Base-by-base conservation (phyloP, 2,888 invertebrate genomes). In the Polyommatus icarus region DNA sequence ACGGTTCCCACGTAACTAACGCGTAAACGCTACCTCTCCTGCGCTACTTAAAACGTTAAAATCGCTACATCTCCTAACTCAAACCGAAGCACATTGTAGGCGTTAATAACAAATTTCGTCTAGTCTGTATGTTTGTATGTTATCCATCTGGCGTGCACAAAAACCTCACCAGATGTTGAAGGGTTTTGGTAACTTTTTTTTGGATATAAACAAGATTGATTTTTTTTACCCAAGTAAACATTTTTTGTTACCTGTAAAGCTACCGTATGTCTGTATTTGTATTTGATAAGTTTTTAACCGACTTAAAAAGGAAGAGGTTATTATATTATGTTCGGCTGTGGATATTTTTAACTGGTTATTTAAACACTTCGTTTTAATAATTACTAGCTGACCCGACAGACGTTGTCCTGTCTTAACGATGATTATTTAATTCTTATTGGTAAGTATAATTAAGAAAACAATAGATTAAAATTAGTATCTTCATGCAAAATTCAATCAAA, bases 91-190 rank as follows among this genome's bases (percentile, higher is more conserved):
- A 29, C 20, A 15, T 12, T 67, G 67, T 67, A 29, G 67, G 67
- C 67, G 67, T 32, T 29, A 67, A 20, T 67, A 67, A 67, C 29
- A 15, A 54, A 67, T 29, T 67, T 15, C 7, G 67, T 67, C 67
- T 67, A 32, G 67, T 67, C 67, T 67, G 67, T 67, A 18, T 29
- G 67, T 67, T 67, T 67, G 15, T 67, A 67, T 67, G 67, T 67
- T 32, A 67, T 67, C 29, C 67, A 67, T 67, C 67, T 67, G 67
- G 67, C 29, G 67, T 15, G 15, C 0, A 54, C 54, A 54, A 54
- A 54, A 54, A 54, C 18, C 18, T 54, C 54, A 18, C 18, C 54
- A 54, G 54, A 54, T 54, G 54, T 54, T 18, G 54, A 18, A 54
- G 18, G 5, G 54, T 54, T 54, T 54, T 15, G 54, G 67, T 67